Conservation (phyloP, 2,888 invertebrate genomes). For the Physocephala rufipes region DNA sequence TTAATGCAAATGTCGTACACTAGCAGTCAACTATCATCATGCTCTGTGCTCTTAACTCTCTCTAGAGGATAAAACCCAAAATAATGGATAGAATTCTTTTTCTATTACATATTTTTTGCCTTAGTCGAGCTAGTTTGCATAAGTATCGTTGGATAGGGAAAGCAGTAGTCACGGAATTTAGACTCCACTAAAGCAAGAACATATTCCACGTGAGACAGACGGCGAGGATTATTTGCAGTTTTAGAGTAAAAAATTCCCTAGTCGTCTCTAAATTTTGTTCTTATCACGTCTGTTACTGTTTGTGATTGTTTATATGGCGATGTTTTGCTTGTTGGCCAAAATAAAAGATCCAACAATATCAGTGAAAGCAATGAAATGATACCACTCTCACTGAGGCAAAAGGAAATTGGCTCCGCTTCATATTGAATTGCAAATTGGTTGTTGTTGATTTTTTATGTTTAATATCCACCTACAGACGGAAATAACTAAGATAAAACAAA, state of each 20-base stretch:
- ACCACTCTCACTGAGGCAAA: constrained; percentile 18
- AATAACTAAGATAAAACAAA: neutral
- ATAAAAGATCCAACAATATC: neutral
- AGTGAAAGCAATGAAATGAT: constrained; percentile 20
- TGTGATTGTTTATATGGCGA: neutral
- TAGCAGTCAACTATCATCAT: too few species aligned
- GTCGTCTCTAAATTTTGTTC: constrained; percentile 57
- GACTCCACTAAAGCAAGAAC: constrained; percentile 12
- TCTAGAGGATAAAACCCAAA: neutral
- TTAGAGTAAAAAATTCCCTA: constrained; percentile 56
- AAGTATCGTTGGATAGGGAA: constrained; percentile 15
- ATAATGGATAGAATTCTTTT: neutral
- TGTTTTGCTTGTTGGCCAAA: constrained; percentile 4
- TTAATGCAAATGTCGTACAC: too few species aligned
- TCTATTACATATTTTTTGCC: neutral
- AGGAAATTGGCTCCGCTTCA: neutral
- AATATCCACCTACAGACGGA: too few species aligned
- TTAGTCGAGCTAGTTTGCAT: constrained; percentile 4
- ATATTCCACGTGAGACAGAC: neutral
- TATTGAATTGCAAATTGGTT: constrained; percentile 28
- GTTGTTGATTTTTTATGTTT: neutral
- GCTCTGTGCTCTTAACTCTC: too few species aligned
- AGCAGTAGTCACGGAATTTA: neutral
- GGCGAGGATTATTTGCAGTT: constrained; percentile 22
- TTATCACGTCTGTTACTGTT: constrained; percentile 28